Evolutionary conservation across 2,888 invertebrate genomes (phyloP).

Genomic region (Caenorhabditis auriculariae): DNA sequence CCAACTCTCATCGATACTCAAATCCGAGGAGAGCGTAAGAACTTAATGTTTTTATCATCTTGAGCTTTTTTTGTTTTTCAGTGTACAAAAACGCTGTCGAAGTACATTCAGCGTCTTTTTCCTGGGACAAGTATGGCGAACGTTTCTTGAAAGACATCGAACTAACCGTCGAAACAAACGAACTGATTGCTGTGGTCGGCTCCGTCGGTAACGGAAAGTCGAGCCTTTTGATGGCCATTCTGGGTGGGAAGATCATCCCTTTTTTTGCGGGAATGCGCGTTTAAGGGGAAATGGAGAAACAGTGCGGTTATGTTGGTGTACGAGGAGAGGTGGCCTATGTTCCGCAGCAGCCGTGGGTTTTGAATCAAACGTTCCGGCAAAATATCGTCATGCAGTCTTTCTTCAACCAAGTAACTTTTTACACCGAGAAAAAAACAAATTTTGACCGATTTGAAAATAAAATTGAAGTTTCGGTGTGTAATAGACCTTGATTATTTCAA

Average conservation of each 20-base stretch:
- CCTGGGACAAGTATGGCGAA: conserved; percentile 26
- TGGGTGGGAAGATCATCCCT: conserved; percentile 12
- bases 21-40: conserved; percentile 30
- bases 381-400: conserved; percentile 74
- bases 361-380: conserved; percentile 84
- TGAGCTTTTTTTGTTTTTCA: conserved; percentile 17
- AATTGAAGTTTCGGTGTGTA: too few species aligned
- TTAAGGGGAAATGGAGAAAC: conserved; percentile 70
- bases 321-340: conserved; percentile 77
- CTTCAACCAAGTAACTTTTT: too few species aligned
- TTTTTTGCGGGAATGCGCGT: conserved; percentile 70
- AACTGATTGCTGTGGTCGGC: conserved; percentile 36
- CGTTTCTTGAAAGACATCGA: conserved; percentile 22
- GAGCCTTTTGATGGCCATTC: conserved; percentile 33
- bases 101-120: conserved; percentile 26
- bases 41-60: neutral
- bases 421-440: too few species aligned
- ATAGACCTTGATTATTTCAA: too few species aligned
- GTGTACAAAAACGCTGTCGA: conserved; percentile 31
- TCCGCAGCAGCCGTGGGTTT: conserved; percentile 96
- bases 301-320: conserved; percentile 53
- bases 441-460: too few species aligned
- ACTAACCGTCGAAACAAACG: conserved; percentile 17
- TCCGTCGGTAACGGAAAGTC: conserved; percentile 45
- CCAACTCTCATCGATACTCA: conserved; percentile 22